Evolutionary conservation across 2,888 invertebrate genomes (phyloP).

Genomic region (Cheilosia pagana): DNA sequence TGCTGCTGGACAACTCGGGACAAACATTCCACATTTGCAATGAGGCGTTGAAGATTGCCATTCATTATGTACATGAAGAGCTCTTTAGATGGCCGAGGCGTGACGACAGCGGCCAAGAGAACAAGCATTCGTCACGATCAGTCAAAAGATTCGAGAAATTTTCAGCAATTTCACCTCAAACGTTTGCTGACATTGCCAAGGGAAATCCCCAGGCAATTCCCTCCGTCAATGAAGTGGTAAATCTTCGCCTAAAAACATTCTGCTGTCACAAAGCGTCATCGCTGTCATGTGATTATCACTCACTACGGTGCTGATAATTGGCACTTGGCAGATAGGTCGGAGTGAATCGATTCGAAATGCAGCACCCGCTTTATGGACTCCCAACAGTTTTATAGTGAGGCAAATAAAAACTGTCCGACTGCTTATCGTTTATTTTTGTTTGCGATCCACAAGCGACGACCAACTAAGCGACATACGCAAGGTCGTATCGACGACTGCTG

Average conservation of each 20-base stretch:
- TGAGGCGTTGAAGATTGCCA: slow-evolving; percentile 20
- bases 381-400: slow-evolving; percentile 33
- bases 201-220: not conserved
- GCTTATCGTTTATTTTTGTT: not conserved
- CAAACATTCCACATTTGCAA: slow-evolving; percentile 45
- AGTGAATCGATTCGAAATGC: slow-evolving; percentile 46
- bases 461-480: slow-evolving; percentile 40
- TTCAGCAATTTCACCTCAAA: not conserved
- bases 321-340: slow-evolving; percentile 43
- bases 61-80: slow-evolving; percentile 11
- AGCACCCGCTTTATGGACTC: slow-evolving; percentile 24
- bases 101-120: not conserved
- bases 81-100: slow-evolving; percentile 3
- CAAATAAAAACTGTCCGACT: slow-evolving; percentile 9
- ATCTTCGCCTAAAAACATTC: not conserved
- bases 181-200: not conserved
- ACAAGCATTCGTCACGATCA: slow-evolving; percentile 20
- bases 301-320: slow-evolving; percentile 30
- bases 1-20: not conserved
- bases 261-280: slow-evolving; percentile 10
- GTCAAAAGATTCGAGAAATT: slow-evolving; percentile 3
- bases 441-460: not conserved
- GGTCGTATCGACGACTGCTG: slow-evolving; percentile 46
- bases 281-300: slow-evolving; percentile 51
- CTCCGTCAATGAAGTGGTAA: slow-evolving; percentile 1